phyloP scores from a whole-genome alignment of 2,888 invertebrate genomes.

The Macrosiphum euphorbiae region DNA sequence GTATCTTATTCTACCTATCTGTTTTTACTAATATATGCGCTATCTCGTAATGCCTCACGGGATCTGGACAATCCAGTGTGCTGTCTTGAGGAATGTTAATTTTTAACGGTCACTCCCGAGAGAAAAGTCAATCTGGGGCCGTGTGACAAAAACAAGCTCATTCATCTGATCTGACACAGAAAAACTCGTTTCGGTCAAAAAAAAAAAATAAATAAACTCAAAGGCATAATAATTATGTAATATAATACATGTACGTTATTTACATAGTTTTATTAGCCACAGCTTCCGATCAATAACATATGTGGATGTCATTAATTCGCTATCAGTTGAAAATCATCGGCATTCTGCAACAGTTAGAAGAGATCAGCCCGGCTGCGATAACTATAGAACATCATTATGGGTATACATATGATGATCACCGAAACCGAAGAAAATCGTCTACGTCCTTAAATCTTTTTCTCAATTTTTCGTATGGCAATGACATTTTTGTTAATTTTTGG shows the following conservation, averaged over 20 bases:
- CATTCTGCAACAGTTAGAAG: not conserved
- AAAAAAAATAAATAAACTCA: not conserved
- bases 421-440: not conserved
- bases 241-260: not conserved
- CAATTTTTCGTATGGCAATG: not conserved
- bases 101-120: not conserved
- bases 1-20: not conserved
- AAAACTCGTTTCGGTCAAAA: not conserved
- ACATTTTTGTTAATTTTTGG: not conserved
- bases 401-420: not conserved
- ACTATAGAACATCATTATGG: not conserved
- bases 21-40: not conserved
- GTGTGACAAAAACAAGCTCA: constrained; percentile 31
- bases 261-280: not conserved
- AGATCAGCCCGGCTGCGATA: not conserved
- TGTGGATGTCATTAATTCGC: not conserved
- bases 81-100: constrained; percentile 31
- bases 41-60: constrained; percentile 5
- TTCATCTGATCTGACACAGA: not conserved
- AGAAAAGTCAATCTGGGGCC: not conserved
- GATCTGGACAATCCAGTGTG: constrained; percentile 9
- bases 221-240: not conserved
- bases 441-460: not conserved
- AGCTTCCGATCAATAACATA: not conserved
- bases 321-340: not conserved